Conservation (phyloP, 64 coral and sea anemone species). For the Orbicella faveolata region DNA sequence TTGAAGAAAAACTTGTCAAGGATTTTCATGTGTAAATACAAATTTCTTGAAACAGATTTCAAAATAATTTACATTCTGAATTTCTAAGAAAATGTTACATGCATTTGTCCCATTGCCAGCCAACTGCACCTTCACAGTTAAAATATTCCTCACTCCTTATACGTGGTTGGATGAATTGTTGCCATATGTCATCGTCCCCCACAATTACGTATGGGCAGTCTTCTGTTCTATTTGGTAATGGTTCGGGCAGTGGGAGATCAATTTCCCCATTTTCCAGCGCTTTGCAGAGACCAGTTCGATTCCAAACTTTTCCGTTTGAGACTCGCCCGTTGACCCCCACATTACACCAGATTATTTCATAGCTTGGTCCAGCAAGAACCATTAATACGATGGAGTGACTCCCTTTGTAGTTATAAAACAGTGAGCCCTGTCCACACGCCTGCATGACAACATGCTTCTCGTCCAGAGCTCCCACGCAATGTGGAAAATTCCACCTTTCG, state of each 20-base stretch:
- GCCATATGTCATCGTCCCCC: not conserved
- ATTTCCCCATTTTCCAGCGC: constrained; percentile 38
- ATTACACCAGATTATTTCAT: constrained; percentile 42
- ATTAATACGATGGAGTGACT: constrained; percentile 55
- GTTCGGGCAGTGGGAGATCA: constrained; percentile 43
- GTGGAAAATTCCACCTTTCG: too few relatives aligned
- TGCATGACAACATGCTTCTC: constrained; percentile 55
- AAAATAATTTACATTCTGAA: constrained; percentile 20
- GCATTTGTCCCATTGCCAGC: constrained; percentile 6
- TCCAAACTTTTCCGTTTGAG: constrained; percentile 47
- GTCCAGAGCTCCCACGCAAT: too few relatives aligned
- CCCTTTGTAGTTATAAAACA: constrained; percentile 56
- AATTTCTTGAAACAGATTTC: not conserved
- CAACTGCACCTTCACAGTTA: constrained; percentile 2
- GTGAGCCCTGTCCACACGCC: constrained; percentile 36
- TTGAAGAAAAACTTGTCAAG: not conserved
- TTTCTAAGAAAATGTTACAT: constrained; percentile 7
- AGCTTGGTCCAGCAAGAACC: constrained; percentile 44
- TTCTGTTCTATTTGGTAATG: not conserved
- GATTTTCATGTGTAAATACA: not conserved
- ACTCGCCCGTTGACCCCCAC: constrained; percentile 34
- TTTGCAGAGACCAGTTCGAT: constrained; percentile 13
- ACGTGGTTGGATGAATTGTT: constrained; percentile 35
- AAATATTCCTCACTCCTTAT: constrained; percentile 33
- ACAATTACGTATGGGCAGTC: too few relatives aligned